phyloP scores from a whole-genome alignment of 1,140 invertebrate species.

The Leptestheria dahalacensis region DNA sequence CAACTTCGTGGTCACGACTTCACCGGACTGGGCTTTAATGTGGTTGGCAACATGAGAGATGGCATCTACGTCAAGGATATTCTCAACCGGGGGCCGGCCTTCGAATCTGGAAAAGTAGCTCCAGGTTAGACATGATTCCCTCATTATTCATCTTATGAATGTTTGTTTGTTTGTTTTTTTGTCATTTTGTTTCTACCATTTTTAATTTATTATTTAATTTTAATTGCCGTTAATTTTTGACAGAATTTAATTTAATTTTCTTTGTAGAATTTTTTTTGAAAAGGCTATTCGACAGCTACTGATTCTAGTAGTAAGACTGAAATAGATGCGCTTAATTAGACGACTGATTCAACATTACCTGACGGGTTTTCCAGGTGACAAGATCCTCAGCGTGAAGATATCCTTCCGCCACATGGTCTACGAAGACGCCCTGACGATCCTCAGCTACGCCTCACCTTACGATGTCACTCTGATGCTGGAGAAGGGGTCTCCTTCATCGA shows the following conservation, averaged over 20 bases:
- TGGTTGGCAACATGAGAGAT: conserved; percentile 72
- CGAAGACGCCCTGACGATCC: conserved; percentile 74
- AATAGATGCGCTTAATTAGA: not conserved
- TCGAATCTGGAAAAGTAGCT: conserved; percentile 61
- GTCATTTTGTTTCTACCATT: too few species aligned
- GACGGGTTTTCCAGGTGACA: conserved; percentile 49
- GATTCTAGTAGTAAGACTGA: too few species aligned
- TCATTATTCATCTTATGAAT: too few species aligned
- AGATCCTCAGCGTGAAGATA: conserved; percentile 67
- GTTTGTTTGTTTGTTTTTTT: too few species aligned
- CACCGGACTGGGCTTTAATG: conserved; percentile 78
- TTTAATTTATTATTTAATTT: too few species aligned
- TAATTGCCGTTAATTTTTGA: too few species aligned
- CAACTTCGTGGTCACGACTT: conserved; percentile 69
- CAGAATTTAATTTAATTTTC: too few species aligned
- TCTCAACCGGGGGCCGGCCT: conserved; percentile 68
- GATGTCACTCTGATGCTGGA: conserved; percentile 57
- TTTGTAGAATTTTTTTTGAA: too few species aligned
- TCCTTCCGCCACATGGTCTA: conserved; percentile 74
- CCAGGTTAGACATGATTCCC: conserved; percentile 43
- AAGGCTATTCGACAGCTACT: too few species aligned
- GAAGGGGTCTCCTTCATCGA: conserved; percentile 26
- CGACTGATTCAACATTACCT: not conserved
- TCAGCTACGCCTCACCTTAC: conserved; percentile 83
- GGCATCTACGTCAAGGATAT: conserved; percentile 79